Evolutionary conservation across 1,140 invertebrate species (phyloP), one percentile per base, ranked within the genome.

Genomic region (Drosophila neocordata): DNA sequence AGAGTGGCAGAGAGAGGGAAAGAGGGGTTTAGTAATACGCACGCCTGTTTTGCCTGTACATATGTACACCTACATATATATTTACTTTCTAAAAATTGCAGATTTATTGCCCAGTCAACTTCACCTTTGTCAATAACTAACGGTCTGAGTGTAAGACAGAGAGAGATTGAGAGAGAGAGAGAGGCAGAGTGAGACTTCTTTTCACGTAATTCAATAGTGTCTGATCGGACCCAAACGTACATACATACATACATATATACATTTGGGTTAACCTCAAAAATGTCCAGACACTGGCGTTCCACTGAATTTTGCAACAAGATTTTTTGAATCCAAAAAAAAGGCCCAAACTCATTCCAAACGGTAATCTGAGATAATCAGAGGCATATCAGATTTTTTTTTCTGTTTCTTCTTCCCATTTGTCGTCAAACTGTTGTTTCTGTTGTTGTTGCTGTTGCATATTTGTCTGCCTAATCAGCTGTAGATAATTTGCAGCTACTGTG

Each of bases 261-360:
- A 34, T 48, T 15, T 15, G 35, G 62, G 48, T 79, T 85, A 87
- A 78, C 74, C 83, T 79, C 83, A 77, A 66, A 57, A 77, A 77
- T 81, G 65, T 64, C 56, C 65, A 72, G 58, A 37, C 58, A 67
- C 79, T 78, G 63, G 71, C 61, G 41, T 88, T 88, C 83, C 83
- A 88, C 63, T 83, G 83, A 88, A 88, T 83, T 88, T 76, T 83
- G n/a, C n/a, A n/a, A n/a, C n/a, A n/a, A n/a, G n/a, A n/a, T n/a
- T n/a, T n/a, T n/a, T n/a, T n/a, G 63, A 48, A 65, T 53, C 70
- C 64, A 35, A 74, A 57, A 38, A 48, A 35, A 73, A 13, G n/a
- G 13, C 27, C 27, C 27, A n/a, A 38, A 38, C 58, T 55, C 51
- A 24, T 31, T 12, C 9, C 12, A 48, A 44, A 57, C 38, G 67